Base-by-base conservation (phyloP, 2,888 invertebrate species). In the Sphecodes monilicornis region DNA sequence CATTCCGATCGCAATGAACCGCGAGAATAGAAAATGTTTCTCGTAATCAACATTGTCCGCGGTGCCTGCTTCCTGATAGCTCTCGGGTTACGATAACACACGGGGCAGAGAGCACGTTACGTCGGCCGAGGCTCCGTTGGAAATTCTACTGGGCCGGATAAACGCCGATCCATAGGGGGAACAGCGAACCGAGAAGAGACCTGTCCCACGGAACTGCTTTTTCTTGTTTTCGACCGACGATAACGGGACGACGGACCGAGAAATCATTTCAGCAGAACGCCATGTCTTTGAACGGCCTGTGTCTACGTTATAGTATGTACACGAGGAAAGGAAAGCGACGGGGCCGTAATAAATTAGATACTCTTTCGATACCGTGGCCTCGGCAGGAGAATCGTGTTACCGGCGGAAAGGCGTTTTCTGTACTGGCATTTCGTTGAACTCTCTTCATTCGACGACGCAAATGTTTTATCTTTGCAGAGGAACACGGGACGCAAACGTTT, bases 11-110 rank as follows among this genome's bases (percentile, higher is more conserved):
- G 77, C 66, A 75, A 74, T 76, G 72, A 73, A 87, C 82, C 82
- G 85, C 87, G 88, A 72, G 60, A 87, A 83, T 87, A 80, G 76
- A 86, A 86, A 88, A 70, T 77, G 78, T 86, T 87, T 85, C 82
- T 85, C 82, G 76, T 80, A 82, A 82, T 85, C 82, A 68, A 77
- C 77, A 68, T 81, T 64, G 76, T 73, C 57, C 54, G 78, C 54
- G 54, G 54, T 54, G 60, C 64, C 46, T 39, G 81, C 78, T 86
- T 83, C 83, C 80, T 78, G 78, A 36, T 68, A 36, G 50, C 54
- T 84, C 78, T 86, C 80, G 69, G 64, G 71, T 76, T 76, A 76
- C 76, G 76, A 68, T 76, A 68, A 76, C 64, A 43, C 54, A n/a
- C 11, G 26, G 73, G 39, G 29, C n/a, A 10, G 54, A 22, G n/a